Evolutionary conservation across 2,797 vertebrate species (phyloP).

Genomic region (Margarornis squamiger): DNA sequence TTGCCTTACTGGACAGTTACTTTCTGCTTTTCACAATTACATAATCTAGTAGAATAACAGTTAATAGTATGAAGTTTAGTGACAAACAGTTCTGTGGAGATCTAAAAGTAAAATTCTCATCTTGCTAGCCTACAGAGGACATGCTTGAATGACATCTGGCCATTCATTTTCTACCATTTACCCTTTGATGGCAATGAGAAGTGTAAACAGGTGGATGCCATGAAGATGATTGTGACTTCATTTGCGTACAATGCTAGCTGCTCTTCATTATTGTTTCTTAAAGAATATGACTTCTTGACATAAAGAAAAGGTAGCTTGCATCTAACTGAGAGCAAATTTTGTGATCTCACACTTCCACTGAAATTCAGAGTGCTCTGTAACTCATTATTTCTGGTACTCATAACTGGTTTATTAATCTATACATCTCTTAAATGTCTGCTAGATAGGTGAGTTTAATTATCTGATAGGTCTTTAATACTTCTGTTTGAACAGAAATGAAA

Average conservation of each 20-base stretch:
- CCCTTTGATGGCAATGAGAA: accelerated
- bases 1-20: background rate
- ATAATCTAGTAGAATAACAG: background rate
- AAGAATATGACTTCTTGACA: background rate
- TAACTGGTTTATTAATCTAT: background rate
- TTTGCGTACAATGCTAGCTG: background rate
- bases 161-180: background rate
- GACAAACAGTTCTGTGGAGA: background rate
- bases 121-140: background rate
- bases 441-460: background rate
- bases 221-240: background rate
- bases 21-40: background rate
- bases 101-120: background rate
- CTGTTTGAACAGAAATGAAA: background rate
- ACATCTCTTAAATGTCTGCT: background rate
- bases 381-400: background rate
- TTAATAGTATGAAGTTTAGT: accelerated
- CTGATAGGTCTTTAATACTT: background rate
- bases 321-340: background rate
- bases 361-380: background rate
- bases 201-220: background rate
- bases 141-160: background rate
- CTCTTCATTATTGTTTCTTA: background rate
- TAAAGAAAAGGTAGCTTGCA: background rate
- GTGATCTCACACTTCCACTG: background rate